These are phyloP conservation scores for Bos javanicus DNA, from an alignment of 2,113 vertebrate genomes.

Conservation along the genomic window DNA sequence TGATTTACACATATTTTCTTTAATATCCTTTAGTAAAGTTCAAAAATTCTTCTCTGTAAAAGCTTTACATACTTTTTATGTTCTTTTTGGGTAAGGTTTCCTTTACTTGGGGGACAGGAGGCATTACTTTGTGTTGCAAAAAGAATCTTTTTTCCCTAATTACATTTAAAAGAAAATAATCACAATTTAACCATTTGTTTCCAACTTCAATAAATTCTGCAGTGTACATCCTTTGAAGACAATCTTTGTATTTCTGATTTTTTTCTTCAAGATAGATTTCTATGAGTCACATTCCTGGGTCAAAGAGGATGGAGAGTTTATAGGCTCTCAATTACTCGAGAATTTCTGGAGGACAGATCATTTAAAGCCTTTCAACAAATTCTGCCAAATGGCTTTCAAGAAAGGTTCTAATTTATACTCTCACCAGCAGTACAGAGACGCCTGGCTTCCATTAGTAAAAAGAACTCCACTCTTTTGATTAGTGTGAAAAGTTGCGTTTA, in stretches of 20 bases:
- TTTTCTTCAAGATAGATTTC: slow-evolving; percentile 15
- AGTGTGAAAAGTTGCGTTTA: background rate
- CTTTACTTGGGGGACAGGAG: background rate
- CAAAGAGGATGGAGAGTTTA: background rate
- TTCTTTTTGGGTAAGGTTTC: background rate
- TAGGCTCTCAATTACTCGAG: slow-evolving; percentile 14
- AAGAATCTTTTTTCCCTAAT: background rate
- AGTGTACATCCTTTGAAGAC: background rate
- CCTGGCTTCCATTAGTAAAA: background rate
- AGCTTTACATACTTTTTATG: background rate
- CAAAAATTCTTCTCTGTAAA: background rate
- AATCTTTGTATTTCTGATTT: background rate
- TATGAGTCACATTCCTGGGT: background rate
- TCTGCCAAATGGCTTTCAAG: slow-evolving; percentile 30
- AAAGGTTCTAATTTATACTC: background rate
- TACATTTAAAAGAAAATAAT: background rate
- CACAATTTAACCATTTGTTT: background rate
- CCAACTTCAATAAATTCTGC: background rate
- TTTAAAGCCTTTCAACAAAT: background rate
- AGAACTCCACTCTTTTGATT: background rate
- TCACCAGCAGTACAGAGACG: background rate
- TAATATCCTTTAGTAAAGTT: background rate
- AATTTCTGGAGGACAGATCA: background rate
- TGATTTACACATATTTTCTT: background rate
- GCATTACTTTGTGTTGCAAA: background rate